Conservation (phyloP, 2,797 vertebrate genomes). For the Xiphorhynchus erythropygius region DNA sequence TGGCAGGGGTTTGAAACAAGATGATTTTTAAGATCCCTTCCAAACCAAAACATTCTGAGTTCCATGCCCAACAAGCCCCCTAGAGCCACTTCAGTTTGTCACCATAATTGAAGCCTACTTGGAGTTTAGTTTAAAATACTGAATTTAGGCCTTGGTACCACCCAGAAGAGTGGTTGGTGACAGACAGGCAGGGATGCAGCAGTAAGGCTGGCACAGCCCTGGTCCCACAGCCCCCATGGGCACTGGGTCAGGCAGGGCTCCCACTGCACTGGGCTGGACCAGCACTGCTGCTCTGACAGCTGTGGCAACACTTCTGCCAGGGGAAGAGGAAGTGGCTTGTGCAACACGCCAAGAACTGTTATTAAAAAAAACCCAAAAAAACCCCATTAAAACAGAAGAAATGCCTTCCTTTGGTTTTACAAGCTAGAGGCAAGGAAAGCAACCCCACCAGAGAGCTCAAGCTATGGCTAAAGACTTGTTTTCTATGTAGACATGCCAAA, state of each 20-base stretch:
- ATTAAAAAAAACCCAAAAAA: too few relatives aligned
- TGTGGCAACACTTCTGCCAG: background rate
- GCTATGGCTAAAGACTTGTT: background rate
- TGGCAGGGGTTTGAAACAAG: too few relatives aligned
- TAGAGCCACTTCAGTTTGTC: background rate
- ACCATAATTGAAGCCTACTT: fast-evolving
- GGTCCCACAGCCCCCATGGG: background rate
- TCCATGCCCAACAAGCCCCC: background rate
- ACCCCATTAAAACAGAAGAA: background rate
- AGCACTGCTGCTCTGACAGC: background rate
- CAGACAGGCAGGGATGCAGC: fast-evolving
- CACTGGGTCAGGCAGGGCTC: fast-evolving
- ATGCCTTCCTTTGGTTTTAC: background rate
- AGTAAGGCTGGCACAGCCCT: background rate
- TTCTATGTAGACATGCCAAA: fast-evolving
- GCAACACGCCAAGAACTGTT: background rate
- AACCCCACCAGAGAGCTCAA: background rate
- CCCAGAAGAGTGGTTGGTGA: background rate
- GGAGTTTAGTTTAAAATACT: background rate
- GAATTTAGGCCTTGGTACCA: background rate
- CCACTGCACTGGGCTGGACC: fast-evolving
- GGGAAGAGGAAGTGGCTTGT: conserved; percentile 40
- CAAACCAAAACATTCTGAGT: background rate
- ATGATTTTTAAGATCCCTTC: background rate
- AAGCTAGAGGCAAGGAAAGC: background rate